Conservation (phyloP, 2,113 vertebrate species). For the Peucedramus taeniatus region DNA sequence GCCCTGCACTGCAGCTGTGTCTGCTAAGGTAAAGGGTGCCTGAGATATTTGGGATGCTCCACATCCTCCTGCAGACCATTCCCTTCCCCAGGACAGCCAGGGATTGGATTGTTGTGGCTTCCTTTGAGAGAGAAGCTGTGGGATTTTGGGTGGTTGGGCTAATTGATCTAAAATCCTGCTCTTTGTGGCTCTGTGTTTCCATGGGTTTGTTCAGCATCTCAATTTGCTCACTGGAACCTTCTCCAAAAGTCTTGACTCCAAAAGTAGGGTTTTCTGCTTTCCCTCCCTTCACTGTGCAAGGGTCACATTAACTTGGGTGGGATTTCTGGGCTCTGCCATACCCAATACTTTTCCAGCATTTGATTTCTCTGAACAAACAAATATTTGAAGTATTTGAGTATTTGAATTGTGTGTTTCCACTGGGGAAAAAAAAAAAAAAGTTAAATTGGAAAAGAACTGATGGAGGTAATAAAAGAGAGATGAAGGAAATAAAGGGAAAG, state of each 20-base stretch:
- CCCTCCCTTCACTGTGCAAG: neutral
- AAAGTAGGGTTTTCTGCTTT: neutral
- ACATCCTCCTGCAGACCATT: neutral
- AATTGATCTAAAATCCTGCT: neutral
- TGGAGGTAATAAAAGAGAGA: neutral
- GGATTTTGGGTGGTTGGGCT: neutral
- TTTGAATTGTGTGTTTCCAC: neutral
- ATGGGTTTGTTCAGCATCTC: neutral
- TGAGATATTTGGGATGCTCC: neutral
- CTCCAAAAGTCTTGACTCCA: neutral
- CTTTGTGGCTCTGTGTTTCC: neutral
- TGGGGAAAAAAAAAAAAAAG: neutral
- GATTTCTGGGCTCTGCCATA: neutral
- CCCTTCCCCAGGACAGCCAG: neutral
- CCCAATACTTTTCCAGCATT: neutral
- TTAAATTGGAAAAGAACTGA: accelerated
- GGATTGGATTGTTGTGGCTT: neutral
- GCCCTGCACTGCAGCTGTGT: neutral
- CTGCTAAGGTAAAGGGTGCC: neutral
- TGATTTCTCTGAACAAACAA: neutral
- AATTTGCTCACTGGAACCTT: neutral
- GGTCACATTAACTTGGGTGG: neutral
- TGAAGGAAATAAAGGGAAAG: neutral
- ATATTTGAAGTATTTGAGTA: too few species aligned
- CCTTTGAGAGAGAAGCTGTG: neutral